These are phyloP conservation scores for Neoscelio sp. DNA, from an alignment of 2,888 invertebrate genomes.

Conservation along the genomic window DNA sequence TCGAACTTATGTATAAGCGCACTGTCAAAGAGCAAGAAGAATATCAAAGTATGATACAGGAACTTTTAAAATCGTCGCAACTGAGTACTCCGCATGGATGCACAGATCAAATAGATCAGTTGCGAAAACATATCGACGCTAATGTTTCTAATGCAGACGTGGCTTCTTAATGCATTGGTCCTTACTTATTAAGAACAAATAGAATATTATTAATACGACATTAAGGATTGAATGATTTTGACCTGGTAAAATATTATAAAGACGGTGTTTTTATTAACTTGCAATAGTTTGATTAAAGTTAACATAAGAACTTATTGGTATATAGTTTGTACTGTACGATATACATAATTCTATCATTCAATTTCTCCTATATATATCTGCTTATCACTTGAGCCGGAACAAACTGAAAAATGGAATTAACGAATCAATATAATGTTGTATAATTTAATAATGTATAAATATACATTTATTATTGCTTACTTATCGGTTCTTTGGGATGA, in stretches of 20 bases:
- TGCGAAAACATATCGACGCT: slow-evolving; percentile 18
- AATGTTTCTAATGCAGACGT: slow-evolving; percentile 15
- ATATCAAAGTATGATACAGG: slow-evolving; percentile 53
- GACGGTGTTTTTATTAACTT: too few relatives aligned
- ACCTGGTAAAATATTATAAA: too few relatives aligned
- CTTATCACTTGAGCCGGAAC: slow-evolving; percentile 98
- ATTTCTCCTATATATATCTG: slow-evolving; percentile 98
- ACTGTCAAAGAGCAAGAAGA: slow-evolving; percentile 50
- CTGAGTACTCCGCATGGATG: slow-evolving; percentile 40
- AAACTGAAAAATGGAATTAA: slow-evolving; percentile 84
- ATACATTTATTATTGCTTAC: slow-evolving; percentile 79
- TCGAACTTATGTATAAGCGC: slow-evolving; percentile 61
- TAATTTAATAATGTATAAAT: slow-evolving; percentile 1
- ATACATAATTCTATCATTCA: slow-evolving; percentile 83
- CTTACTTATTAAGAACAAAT: too few relatives aligned
- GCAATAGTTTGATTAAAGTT: background rate
- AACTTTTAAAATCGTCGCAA: slow-evolving; percentile 35
- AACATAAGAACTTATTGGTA: background rate
- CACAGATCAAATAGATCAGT: slow-evolving; percentile 16
- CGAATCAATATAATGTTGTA: too few relatives aligned
- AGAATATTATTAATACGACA: too few relatives aligned
- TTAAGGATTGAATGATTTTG: too few relatives aligned
- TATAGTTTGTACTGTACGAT: background rate
- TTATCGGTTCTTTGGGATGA: slow-evolving; percentile 96
- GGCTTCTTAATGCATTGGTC: slow-evolving; percentile 2